Evolutionary conservation across 2,888 invertebrate species (phyloP), one percentile per base, ranked within the genome.

Genomic region (Amphipyra berbera): DNA sequence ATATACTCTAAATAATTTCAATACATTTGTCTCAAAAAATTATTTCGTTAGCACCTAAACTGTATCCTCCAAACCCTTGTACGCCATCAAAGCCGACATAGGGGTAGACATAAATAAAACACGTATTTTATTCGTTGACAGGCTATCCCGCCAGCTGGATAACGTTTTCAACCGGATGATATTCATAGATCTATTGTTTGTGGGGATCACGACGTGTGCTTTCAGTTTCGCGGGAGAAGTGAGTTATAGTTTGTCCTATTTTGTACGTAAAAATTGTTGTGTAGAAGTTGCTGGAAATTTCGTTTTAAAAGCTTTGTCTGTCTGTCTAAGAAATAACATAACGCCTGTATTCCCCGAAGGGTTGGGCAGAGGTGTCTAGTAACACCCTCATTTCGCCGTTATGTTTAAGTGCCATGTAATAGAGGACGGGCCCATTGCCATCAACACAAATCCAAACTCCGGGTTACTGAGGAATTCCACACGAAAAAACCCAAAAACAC

Each of bases 171-270:
- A 88, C 61, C 70, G 67, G 68, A 77, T 90, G 61, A 75, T 90
- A 48, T 91, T 90, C 64, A 61, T 87, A 10, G 82, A 90, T 71
- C 58, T 91, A 44, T 56, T 88, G 14, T 88, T 88, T 66, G 81
- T 84, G 6, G 87, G 87, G 0, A 73, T 88, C 0, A 87, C 82
- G 2, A 83, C 85, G 10, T 89, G 90, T 54, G 87, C 90, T 56
- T 90, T 89, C 48, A 82, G 78, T 42, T 83, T 91, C 44, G 83
- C 87, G 8, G 83, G 79, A 0, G 84, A 85, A 60, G 92, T 92
- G 74, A 82, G 85, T 76, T 70, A 62, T 44, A 6, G 38, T 49
- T 53, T 48, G 35, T 21, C 21, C 27, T 12, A 42, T 54, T 10
- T 45, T 44, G 27, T 61, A 10, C 15, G 9, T 15, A 33, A 21